These are phyloP conservation scores for Papilio machaon DNA, from an alignment of 1,140 invertebrate genomes.

Conservation along the genomic window DNA sequence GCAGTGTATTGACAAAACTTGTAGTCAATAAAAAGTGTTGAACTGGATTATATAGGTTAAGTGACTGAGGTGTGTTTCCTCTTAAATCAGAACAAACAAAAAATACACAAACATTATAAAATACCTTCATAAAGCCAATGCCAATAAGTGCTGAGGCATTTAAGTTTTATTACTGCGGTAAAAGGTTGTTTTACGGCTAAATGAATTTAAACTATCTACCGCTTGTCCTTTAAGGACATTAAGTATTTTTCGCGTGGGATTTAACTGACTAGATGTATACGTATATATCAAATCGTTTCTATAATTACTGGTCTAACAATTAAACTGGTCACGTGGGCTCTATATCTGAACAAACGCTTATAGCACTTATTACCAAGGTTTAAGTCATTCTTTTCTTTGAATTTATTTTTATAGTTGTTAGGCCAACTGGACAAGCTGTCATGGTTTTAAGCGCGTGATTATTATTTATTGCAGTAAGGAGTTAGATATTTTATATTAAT, in stretches of 20 bases:
- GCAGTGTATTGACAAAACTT: background rate
- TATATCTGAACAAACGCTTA: background rate
- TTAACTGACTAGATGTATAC: conserved; percentile 7
- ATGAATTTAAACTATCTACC: conserved; percentile 31
- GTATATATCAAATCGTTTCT: conserved; percentile 30
- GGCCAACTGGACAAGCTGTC: background rate
- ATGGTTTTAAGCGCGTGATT: background rate
- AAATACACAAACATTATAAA: conserved; percentile 31
- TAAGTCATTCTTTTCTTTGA: conserved; percentile 14
- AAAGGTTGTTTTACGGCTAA: conserved; percentile 35
- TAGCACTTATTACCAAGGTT: conserved; percentile 1
- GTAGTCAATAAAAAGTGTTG: conserved; percentile 10
- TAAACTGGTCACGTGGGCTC: background rate
- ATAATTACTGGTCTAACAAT: conserved; percentile 28
- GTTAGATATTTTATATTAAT: background rate
- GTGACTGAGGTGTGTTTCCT: conserved; percentile 6
- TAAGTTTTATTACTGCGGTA: conserved; percentile 37
- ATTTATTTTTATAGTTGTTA: conserved; percentile 3
- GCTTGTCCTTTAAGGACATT: conserved; percentile 30
- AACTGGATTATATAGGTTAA: conserved; percentile 12
- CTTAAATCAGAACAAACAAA: conserved; percentile 22
- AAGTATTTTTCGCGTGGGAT: conserved; percentile 36
- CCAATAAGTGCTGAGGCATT: conserved; percentile 37
- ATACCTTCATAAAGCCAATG: conserved; percentile 25
- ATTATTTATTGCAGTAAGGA: conserved; percentile 9